Evolutionary conservation across 2,113 vertebrate genomes (phyloP).

Genomic region (Saguinus midas): DNA sequence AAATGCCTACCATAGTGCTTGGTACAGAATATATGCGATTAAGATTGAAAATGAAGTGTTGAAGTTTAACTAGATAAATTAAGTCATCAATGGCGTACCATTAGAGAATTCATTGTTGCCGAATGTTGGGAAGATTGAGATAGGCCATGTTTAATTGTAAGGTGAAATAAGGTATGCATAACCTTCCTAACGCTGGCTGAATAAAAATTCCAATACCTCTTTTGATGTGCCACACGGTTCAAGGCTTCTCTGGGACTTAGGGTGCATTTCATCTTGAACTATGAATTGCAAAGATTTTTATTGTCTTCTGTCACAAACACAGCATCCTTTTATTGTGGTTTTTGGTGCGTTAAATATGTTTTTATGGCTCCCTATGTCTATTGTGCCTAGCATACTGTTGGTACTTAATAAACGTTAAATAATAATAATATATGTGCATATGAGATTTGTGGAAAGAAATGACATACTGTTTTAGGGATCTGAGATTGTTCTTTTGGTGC

Average conservation of each 20-base stretch:
- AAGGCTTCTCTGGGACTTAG: constrained; percentile 71
- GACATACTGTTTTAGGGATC: constrained; percentile 70
- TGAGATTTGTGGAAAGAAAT: constrained; percentile 62
- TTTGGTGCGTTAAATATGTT: constrained; percentile 70
- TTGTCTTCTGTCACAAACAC: constrained; percentile 67
- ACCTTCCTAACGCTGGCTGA: neutral
- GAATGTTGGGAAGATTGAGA: constrained; percentile 67
- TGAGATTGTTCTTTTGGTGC: constrained; percentile 63
- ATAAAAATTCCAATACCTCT: constrained; percentile 60
- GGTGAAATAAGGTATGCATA: constrained; percentile 54
- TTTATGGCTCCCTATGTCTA: constrained; percentile 60
- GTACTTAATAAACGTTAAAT: constrained; percentile 80
- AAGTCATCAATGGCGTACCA: neutral
- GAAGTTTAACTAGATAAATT: constrained; percentile 42
- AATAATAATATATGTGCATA: constrained; percentile 80
- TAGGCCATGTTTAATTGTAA: constrained; percentile 66
- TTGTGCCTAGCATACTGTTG: constrained; percentile 52
- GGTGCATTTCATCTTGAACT: constrained; percentile 71
- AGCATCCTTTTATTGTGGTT: constrained; percentile 62
- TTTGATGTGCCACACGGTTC: constrained; percentile 61
- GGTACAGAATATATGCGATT: neutral
- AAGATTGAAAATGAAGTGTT: neutral
- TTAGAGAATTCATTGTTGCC: constrained; percentile 60
- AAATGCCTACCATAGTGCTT: neutral
- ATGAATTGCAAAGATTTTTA: constrained; percentile 73